Evolutionary conservation across 2,888 invertebrate species (phyloP).

Genomic region (Diarsia dahlii): DNA sequence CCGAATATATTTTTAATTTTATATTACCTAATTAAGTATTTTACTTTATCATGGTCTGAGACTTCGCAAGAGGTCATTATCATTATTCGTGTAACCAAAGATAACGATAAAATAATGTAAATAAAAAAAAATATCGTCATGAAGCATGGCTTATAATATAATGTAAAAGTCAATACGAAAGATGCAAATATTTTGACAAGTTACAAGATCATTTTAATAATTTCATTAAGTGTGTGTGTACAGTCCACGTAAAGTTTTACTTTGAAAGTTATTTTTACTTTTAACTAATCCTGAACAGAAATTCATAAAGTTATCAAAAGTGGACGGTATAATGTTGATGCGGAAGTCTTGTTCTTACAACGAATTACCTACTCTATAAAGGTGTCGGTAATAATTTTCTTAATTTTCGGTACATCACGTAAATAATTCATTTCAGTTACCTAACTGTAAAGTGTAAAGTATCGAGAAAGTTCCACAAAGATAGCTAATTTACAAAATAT

Average conservation of each 20-base stretch:
- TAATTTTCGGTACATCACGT: not conserved
- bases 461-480: not conserved
- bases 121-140: too few relatives aligned
- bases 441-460: not conserved
- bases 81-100: too few relatives aligned
- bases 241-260: not conserved
- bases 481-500: not conserved
- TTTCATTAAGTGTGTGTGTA: too few relatives aligned
- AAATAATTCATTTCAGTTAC: not conserved
- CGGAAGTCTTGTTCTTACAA: not conserved
- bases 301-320: not conserved
- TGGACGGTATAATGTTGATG: not conserved
- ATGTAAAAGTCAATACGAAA: too few relatives aligned
- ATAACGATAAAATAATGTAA: too few relatives aligned
- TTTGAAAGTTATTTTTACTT: not conserved
- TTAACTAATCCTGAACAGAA: not conserved
- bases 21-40: too few relatives aligned
- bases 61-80: too few relatives aligned
- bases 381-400: not conserved
- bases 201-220: too few relatives aligned
- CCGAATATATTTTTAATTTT: not conserved
- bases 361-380: not conserved
- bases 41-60: too few relatives aligned
- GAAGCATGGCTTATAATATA: too few relatives aligned
- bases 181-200: too few relatives aligned